A percentile compares a stretch with the other conserved stretches of the same genome.
Evolutionary conservation across 30 jellyfish, hydroid and myxozoan genomes (phyloP).

Genomic region (Catostylus mosaicus): DNA sequence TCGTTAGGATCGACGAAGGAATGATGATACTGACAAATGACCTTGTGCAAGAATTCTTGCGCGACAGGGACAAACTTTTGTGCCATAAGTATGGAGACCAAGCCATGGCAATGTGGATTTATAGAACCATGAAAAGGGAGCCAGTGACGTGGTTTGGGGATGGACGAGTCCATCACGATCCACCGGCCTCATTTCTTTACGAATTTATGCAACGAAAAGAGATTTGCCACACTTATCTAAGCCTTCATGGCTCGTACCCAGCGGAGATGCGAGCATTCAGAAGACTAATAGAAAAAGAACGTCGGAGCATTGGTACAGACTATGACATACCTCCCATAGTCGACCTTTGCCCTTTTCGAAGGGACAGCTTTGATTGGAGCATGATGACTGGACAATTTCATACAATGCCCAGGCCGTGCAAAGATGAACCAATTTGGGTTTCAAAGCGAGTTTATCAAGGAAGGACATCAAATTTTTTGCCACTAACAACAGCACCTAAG

Average conservation of each 20-base stretch:
- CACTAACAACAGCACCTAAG: neutral
- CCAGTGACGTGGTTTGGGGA: conserved; percentile 86
- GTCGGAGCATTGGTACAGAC: conserved; percentile 30
- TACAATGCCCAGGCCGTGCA: conserved; percentile 79
- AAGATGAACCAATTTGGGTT: conserved; percentile 80
- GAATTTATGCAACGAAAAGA: conserved; percentile 65
- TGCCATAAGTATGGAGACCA: conserved; percentile 88
- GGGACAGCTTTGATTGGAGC: conserved; percentile 70
- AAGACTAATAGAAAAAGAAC: conserved; percentile 44
- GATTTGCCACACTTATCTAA: conserved; percentile 80
- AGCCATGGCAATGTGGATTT: conserved; percentile 93
- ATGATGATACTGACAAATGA: conserved; percentile 80
- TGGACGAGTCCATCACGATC: conserved; percentile 75
- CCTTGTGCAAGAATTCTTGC: conserved; percentile 62
- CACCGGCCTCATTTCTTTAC: conserved; percentile 72
- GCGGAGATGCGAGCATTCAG: conserved; percentile 66
- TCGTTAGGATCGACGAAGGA: conserved; percentile 84
- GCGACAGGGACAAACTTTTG: conserved; percentile 38
- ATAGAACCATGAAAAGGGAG: conserved; percentile 67
- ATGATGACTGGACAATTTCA: conserved; percentile 37
- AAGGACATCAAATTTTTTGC: conserved; percentile 15
- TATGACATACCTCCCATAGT: conserved; percentile 67
- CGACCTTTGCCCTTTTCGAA: conserved; percentile 73
- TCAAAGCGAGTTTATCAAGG: conserved; percentile 42
- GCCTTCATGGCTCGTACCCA: conserved; percentile 85